Evolutionary conservation across 2,797 vertebrate species (phyloP).

Genomic region (Sphaeramia orbicularis): DNA sequence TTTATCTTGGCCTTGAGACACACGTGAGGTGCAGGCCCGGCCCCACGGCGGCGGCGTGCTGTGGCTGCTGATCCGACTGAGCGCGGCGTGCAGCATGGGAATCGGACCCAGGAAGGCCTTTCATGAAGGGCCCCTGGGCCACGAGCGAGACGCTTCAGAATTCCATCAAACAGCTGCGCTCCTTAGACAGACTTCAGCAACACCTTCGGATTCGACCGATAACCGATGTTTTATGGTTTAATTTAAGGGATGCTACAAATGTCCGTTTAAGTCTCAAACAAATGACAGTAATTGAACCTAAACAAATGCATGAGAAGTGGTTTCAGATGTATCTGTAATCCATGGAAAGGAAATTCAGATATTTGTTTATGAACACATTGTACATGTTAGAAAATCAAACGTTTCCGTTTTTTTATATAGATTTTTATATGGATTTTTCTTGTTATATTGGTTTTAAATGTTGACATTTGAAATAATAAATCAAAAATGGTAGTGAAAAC

Average conservation of each 20-base stretch:
- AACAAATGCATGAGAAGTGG: not conserved
- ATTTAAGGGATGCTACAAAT: conserved; percentile 15
- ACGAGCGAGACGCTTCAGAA: conserved; percentile 43
- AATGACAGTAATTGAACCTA: conserved; percentile 16
- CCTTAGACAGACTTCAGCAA: conserved; percentile 30
- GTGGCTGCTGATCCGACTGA: conserved; percentile 72
- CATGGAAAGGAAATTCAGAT: too few species aligned
- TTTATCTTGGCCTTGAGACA: conserved; percentile 87
- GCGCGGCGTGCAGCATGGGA: conserved; percentile 66
- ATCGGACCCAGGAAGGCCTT: conserved; percentile 62
- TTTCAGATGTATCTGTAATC: too few species aligned
- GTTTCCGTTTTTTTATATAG: too few species aligned
- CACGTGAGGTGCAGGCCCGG: conserved; percentile 72
- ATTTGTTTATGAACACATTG: too few species aligned
- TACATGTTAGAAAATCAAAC: too few species aligned
- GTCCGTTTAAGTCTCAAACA: conserved; percentile 12
- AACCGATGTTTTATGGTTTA: conserved; percentile 37
- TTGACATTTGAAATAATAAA: too few species aligned
- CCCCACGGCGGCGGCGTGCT: conserved; percentile 65
- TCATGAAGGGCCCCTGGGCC: conserved; percentile 54
- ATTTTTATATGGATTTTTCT: too few species aligned
- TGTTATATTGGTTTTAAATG: too few species aligned
- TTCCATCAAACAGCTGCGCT: conserved; percentile 35
- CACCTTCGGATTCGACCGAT: conserved; percentile 21
- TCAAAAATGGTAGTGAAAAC: too few species aligned